Base-by-base conservation (phyloP, 2,888 invertebrate species). In the Molorchus minor region DNA sequence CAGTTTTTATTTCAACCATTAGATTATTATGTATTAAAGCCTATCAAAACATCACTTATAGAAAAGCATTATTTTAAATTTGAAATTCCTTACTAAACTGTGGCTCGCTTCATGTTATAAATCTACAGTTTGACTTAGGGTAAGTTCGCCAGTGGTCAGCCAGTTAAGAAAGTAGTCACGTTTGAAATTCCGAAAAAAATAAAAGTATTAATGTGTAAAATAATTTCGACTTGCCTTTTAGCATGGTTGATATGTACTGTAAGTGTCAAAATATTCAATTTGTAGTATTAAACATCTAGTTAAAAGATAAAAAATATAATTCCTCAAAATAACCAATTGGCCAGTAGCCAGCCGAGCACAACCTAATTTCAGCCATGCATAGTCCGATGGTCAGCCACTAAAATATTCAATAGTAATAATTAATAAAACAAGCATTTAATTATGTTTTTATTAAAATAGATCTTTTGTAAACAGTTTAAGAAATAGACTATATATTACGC, bases 131-230 rank as follows among this genome's bases (percentile, higher is more conserved):
- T 25, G 3, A 25, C 25, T 25, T 44, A 25, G 5, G 25, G 44
- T 44, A 44, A 44, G 13, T 21, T n/a, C 25, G 25, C 44, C 44
- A 44, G 25, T 44, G 13, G 44, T 44, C 25, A 21, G 25, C 44
- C 44, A 44, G 12, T 44, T 44, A 44, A 44, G 25, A 8, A 25
- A 25, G 25, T 25, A 25, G 25, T 25, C 25, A 10, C 44, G n/a
- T 21, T 44, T 44, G n/a, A 4, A 21, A 44, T 20, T 12, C 2
- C 25, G 44, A 44, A 44, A 44, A n/a, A 44, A 21, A 21, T 25
- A 7, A 44, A 25, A 12, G 10, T 25, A 2, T 21, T 21, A 44
- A n/a, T 16, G 2, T 44, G 2, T 44, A 8, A 21, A 21, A 12
- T 13, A 21, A 44, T 44, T 4, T 44, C n/a, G 10, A 8, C 25